Percentiles rank a stretch among this genome's conserved stretches.
These are phyloP conservation scores for Sarcophaga bullata DNA, from an alignment of 1,140 invertebrate species.

Conservation along the genomic window DNA sequence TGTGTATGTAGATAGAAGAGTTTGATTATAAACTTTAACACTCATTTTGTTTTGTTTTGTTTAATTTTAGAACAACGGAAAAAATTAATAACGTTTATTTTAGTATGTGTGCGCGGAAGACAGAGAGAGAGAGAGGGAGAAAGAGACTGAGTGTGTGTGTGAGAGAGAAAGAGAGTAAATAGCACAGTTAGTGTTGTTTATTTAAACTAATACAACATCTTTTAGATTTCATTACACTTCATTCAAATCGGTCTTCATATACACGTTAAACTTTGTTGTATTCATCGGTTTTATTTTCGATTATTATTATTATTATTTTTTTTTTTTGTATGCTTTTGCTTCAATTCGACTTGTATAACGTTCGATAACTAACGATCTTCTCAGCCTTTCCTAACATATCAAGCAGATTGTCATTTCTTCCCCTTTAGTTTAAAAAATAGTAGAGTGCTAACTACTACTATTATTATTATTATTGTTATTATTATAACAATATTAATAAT, in stretches of 20 bases:
- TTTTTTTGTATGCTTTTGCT: background rate
- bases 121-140: background rate
- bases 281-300: background rate
- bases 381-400: too few species aligned
- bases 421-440: too few species aligned
- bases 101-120: background rate
- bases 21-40: background rate
- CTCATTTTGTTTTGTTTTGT: background rate
- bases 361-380: too few species aligned
- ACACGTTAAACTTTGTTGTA: background rate
- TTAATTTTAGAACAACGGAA: background rate
- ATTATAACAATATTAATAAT: background rate
- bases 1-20: background rate
- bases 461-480: background rate
- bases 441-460: background rate
- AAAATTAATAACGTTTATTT: background rate
- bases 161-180: background rate
- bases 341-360: too few species aligned
- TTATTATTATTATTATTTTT: background rate
- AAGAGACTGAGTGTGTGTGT: background rate
- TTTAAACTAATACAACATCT: conserved; percentile 15
- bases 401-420: too few species aligned
- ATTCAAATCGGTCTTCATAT: conserved; percentile 17
- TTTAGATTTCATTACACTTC: conserved; percentile 13
- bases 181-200: background rate